Base-by-base conservation (phyloP, 2,113 vertebrate genomes). In the Chamaea fasciata region DNA sequence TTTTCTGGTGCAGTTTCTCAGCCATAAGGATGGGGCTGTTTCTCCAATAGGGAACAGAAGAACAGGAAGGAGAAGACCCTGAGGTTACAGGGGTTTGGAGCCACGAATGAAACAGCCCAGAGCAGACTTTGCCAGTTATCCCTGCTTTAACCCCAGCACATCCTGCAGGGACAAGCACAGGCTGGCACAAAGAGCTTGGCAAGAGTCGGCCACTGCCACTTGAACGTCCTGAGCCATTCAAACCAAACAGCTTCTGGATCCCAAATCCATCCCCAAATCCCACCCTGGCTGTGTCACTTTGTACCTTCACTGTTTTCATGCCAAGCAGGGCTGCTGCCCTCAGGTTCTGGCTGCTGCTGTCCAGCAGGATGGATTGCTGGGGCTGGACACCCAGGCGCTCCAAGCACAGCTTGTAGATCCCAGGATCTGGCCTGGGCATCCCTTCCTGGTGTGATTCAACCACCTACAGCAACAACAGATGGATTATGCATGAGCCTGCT, bases 251-350 rank as follows among this genome's bases (percentile, higher is more conserved):
- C 49, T 60, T 27, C 71, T 70, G 55, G 30, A 55, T 17, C 47
- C 46, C 15, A 75, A 92, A 60, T 46, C 42, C 60, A 15, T 3
- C 13, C 46, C 70, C 60, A 73, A 9, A 67, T 33, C 39, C 81
- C 7, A 8, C 27, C 24, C 53, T 59, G 59, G 42, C 11, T 46
- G 41, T 55, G 15, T 12, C 41, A 53, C 68, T 69, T 77, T 56
- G 89, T 96, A 98, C 98, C 98, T 98, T 97, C 77, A 99, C 94
- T 0, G 98, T 98, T 67, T 56, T 87, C 39, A 99, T 97, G 63
- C 98, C 98, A 56, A 98, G 95, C 64, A 97, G 96, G n/a, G 97
- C 96, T 57, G 98, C 98, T 56, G 96, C 95, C 94, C 98, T 90
- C 63, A 98, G 81, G 65, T 97, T 99, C 27, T 78, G 89, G 74